Conservation (phyloP, 1,140 invertebrate species). For the Hyphantria cunea region DNA sequence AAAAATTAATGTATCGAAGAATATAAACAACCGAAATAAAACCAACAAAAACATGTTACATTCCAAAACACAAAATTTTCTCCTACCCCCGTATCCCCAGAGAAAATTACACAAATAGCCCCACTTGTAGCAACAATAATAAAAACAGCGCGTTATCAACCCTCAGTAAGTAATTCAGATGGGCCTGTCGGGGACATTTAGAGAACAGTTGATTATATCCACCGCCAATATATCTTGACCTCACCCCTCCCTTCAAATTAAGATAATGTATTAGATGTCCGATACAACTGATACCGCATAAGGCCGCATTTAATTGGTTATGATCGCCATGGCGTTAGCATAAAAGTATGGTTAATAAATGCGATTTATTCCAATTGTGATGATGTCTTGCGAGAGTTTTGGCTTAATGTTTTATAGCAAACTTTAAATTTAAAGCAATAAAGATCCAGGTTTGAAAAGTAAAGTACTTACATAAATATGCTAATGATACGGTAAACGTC, state of each 20-base stretch:
- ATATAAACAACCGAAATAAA: no score
- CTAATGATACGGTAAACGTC: no score
- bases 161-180: slow-evolving; percentile 71
- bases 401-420: no score
- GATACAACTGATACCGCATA: slow-evolving; percentile 18
- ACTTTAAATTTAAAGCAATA: no score
- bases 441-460: no score
- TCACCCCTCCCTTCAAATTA: slow-evolving; percentile 23
- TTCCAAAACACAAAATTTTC: slow-evolving; percentile 9
- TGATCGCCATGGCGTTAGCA: slow-evolving; percentile 41
- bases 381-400: no score
- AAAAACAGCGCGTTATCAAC: slow-evolving; percentile 71
- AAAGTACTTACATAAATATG: no score
- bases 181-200: slow-evolving; percentile 54
- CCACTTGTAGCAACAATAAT: slow-evolving; percentile 60
- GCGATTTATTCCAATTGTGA: slow-evolving; percentile 11
- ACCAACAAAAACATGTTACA: neutral
- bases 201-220: slow-evolving; percentile 62
- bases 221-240: slow-evolving; percentile 53
- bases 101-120: slow-evolving; percentile 53
- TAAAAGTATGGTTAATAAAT: slow-evolving; percentile 15
- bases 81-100: slow-evolving; percentile 32
- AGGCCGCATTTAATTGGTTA: slow-evolving; percentile 38
- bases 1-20: neutral
- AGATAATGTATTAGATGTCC: slow-evolving; percentile 33